Evolutionary conservation across 2,797 vertebrate species (phyloP).

Genomic region (Aphelocoma californica): DNA sequence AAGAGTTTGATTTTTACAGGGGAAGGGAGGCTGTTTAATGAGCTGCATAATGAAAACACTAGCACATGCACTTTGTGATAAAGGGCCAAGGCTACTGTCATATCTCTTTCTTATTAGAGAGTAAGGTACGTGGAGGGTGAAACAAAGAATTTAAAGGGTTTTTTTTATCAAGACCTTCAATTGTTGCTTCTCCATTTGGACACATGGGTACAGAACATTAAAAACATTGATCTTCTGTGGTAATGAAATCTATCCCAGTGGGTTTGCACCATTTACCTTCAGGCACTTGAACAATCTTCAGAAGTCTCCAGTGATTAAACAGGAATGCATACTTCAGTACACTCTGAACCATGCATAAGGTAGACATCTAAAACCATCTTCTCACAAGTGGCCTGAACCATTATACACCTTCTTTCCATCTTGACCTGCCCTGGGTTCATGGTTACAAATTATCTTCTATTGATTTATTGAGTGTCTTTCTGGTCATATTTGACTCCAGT

Average conservation of each 20-base stretch:
- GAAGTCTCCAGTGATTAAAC: neutral
- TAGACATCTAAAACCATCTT: neutral
- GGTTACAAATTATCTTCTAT: neutral
- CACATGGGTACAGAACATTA: neutral
- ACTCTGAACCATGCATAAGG: neutral
- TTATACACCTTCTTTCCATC: neutral
- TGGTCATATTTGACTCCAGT: neutral
- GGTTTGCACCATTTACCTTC: neutral
- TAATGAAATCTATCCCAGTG: neutral
- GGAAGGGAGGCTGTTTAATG: neutral
- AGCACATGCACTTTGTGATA: neutral
- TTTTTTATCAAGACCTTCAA: neutral
- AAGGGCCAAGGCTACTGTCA: neutral
- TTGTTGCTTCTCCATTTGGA: neutral
- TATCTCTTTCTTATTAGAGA: neutral
- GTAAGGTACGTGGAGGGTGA: neutral
- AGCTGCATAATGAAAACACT: neutral
- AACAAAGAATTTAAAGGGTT: neutral
- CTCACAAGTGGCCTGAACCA: neutral
- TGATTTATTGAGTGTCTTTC: neutral
- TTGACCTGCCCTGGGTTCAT: neutral
- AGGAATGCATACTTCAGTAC: neutral
- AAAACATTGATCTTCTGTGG: neutral
- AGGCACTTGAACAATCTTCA: constrained; percentile 1
- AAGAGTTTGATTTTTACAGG: neutral